A percentile compares a stretch with the other conserved stretches of the same genome.
Conservation (phyloP, 2,113 vertebrate genomes). For the Silurus meridionalis region DNA sequence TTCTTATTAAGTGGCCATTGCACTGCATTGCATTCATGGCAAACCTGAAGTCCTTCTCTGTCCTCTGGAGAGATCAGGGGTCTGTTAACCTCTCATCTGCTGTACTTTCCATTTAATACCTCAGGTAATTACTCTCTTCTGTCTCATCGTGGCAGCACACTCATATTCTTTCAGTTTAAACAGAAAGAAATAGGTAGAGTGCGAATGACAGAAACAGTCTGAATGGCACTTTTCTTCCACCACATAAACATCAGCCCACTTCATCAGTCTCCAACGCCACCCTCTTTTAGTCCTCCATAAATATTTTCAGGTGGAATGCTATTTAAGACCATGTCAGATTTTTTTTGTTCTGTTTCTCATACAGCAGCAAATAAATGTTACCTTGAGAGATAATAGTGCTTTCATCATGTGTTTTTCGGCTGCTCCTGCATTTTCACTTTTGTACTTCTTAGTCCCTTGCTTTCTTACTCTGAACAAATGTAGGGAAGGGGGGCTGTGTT, state of each 20-base stretch:
- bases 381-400: constrained; percentile 54
- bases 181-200: constrained; percentile 11
- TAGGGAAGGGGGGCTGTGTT: constrained; percentile 36
- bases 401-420: constrained; percentile 41
- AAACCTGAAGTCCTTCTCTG: background rate
- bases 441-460: constrained; percentile 42
- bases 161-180: constrained; percentile 13
- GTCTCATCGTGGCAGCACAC: constrained; percentile 17
- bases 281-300: constrained; percentile 44
- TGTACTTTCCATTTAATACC: constrained; percentile 33
- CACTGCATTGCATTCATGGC: constrained; percentile 1
- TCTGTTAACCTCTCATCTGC: constrained; percentile 18
- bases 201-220: constrained; percentile 30
- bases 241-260: constrained; percentile 36
- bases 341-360: constrained; percentile 27
- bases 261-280: constrained; percentile 39
- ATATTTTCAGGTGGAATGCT: constrained; percentile 50
- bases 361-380: constrained; percentile 43
- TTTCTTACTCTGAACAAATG: constrained; percentile 47
- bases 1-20: constrained; percentile 1
- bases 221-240: constrained; percentile 28
- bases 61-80: background rate
- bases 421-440: constrained; percentile 46
- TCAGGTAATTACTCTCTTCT: constrained; percentile 31
- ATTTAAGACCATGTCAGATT: constrained; percentile 35